A percentile compares a stretch with the other conserved stretches of the same genome.
Conservation (phyloP, 2,113 vertebrate species). For the Zapornia atra region DNA sequence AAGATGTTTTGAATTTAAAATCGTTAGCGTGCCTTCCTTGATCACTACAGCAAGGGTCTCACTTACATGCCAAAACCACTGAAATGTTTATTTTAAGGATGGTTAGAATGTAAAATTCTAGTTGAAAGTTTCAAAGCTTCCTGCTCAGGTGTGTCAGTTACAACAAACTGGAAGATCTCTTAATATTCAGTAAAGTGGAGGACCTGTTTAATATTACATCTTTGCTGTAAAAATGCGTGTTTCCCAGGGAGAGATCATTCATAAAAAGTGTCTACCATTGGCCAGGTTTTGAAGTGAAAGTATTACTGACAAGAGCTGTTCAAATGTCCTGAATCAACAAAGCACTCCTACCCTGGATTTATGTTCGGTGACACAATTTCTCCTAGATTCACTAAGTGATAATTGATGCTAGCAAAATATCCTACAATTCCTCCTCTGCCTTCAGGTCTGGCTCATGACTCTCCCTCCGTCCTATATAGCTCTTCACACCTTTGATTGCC, state of each 20-base stretch:
- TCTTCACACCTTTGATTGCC: slow-evolving; percentile 23
- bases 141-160: not conserved
- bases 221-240: not conserved
- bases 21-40: not conserved
- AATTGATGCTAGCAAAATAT: not conserved
- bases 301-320: slow-evolving; percentile 13
- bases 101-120: not conserved
- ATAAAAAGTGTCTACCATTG: not conserved
- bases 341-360: not conserved
- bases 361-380: not conserved
- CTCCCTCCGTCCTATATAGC: not conserved
- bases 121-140: not conserved
- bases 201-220: not conserved
- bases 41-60: not conserved
- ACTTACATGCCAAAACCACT: not conserved
- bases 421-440: not conserved
- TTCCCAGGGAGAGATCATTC: not conserved
- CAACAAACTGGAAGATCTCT: not conserved
- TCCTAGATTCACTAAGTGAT: not conserved
- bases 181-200: not conserved
- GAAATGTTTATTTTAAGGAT: not conserved
- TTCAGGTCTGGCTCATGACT: not conserved
- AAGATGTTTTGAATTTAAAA: not conserved
- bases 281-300: not conserved
- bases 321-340: slow-evolving; percentile 3